Conservation (phyloP, 2,888 invertebrate genomes). For the Epinotia brunnichana region DNA sequence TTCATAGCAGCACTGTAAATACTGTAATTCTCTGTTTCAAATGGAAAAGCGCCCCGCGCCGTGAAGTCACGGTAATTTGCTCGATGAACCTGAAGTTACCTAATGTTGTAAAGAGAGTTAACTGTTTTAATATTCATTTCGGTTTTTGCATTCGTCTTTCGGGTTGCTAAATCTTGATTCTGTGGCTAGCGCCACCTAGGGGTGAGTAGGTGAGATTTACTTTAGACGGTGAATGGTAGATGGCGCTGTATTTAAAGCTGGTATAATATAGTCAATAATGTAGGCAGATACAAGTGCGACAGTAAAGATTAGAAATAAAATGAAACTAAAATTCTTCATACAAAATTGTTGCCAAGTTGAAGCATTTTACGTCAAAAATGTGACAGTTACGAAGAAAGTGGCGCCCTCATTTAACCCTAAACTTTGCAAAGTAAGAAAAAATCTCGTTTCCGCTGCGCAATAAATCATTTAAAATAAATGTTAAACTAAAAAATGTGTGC, state of each 20-base stretch:
- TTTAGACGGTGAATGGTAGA: conserved; percentile 12
- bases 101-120: conserved; percentile 53
- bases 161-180: conserved; percentile 3
- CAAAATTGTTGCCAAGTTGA: no score
- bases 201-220: not conserved
- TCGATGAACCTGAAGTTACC: conserved; percentile 56
- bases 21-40: conserved; percentile 57
- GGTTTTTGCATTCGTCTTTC: conserved; percentile 34
- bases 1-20: conserved; percentile 55
- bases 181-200: conserved; percentile 33
- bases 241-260: conserved; percentile 14
- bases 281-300: no score
- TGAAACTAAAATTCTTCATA: no score
- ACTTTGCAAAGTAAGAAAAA: no score
- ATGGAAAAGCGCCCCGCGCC: conserved; percentile 62
- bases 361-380: no score
- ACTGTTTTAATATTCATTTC: conserved; percentile 60
- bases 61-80: conserved; percentile 60
- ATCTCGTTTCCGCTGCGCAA: no score
- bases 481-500: no score
- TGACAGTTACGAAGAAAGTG: no score
- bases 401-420: no score
- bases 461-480: no score
- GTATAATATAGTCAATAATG: no score
- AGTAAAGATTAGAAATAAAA: no score